phyloP scores from a whole-genome alignment of 92 coral and sea anemone species.

The Umimayanthus chanpuru region DNA sequence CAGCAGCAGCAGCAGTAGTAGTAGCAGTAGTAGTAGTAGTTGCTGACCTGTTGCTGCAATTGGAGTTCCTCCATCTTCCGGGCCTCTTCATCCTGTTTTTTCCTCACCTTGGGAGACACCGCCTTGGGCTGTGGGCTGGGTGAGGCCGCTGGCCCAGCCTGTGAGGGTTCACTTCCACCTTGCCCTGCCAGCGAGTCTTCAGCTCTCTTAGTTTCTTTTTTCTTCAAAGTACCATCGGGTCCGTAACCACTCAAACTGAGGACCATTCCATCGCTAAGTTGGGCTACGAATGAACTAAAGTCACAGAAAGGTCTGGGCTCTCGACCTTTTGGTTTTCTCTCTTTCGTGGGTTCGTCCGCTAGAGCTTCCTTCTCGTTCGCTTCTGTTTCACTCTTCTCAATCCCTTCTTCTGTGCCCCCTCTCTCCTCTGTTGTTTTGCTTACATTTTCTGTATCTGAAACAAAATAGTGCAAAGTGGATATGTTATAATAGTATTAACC shows the following conservation, averaged over 20 bases:
- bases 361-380: slow-evolving; percentile 64
- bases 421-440: background rate
- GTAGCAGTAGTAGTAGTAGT: no score
- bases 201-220: slow-evolving; percentile 47
- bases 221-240: slow-evolving; percentile 65
- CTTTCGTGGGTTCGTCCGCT: slow-evolving; percentile 28
- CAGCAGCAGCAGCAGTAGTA: no score
- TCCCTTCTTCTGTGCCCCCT: slow-evolving; percentile 57
- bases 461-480: background rate
- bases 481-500: no score
- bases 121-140: slow-evolving; percentile 96
- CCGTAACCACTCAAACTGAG: slow-evolving; percentile 91
- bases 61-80: slow-evolving; percentile 85
- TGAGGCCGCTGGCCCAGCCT: slow-evolving; percentile 58
- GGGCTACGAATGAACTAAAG: slow-evolving; percentile 91
- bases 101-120: slow-evolving; percentile 87
- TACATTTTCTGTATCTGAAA: background rate
- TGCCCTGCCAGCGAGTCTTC: slow-evolving; percentile 49
- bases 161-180: slow-evolving; percentile 43
- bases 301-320: slow-evolving; percentile 78
- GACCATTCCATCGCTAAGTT: slow-evolving; percentile 93
- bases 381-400: slow-evolving; percentile 86
- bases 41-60: slow-evolving; percentile 71
- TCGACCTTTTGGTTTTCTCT: slow-evolving; percentile 17
- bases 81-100: slow-evolving; percentile 88